A percentile compares a stretch with the other conserved stretches of the same genome.
Evolutionary conservation across 64 coral and sea anemone species (phyloP).

Genomic region (Montipora efflorescens): DNA sequence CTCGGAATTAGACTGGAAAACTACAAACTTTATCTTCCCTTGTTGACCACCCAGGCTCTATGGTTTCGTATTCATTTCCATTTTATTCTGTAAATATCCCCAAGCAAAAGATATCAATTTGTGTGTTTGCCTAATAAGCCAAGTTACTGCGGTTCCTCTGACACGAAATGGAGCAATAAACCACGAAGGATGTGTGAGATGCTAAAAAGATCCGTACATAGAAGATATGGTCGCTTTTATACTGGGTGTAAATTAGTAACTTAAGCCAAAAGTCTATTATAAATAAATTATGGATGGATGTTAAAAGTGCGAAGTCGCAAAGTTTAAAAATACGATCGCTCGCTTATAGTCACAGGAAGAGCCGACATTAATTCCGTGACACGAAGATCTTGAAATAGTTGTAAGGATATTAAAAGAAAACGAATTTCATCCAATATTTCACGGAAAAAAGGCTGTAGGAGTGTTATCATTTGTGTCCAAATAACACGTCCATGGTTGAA

Average conservation of each 20-base stretch:
- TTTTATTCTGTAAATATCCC: not conserved
- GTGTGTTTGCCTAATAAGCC: not conserved
- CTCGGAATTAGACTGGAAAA: not conserved
- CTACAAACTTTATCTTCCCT: not conserved
- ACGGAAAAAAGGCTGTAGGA: not conserved
- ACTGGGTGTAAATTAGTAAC: not conserved
- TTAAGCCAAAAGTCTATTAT: not conserved
- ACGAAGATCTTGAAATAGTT: not conserved
- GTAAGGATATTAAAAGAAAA: not conserved
- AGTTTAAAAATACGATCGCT: conserved; percentile 12
- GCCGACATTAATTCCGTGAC: conserved; percentile 10
- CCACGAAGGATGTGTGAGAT: too few relatives aligned
- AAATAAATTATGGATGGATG: conserved; percentile 41
- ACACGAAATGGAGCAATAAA: not conserved
- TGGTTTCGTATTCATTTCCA: not conserved
- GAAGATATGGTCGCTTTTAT: not conserved
- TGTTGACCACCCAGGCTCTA: conserved; percentile 12
- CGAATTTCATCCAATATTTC: not conserved
- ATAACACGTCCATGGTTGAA: not conserved
- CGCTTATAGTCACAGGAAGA: not conserved
- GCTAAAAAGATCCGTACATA: not conserved
- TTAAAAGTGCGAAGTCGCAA: not conserved
- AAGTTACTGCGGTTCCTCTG: not conserved
- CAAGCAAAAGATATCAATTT: not conserved
- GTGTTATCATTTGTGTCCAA: not conserved